Evolutionary conservation across 2,797 vertebrate genomes (phyloP).

Genomic region (Phataginus tricuspis): DNA sequence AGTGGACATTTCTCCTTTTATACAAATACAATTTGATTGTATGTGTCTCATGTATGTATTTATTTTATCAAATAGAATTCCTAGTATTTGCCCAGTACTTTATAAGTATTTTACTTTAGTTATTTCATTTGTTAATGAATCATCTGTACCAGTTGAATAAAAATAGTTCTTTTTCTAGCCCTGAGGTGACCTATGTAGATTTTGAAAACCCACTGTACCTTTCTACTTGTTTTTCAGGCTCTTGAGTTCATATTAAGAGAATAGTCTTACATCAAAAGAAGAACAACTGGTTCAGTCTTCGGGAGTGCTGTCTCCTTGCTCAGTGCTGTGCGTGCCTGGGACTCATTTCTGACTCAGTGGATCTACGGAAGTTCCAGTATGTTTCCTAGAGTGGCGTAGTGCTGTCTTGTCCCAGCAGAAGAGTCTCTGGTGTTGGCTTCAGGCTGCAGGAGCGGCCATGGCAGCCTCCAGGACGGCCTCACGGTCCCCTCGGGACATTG

Average conservation of each 20-base stretch:
- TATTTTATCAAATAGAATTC: background rate
- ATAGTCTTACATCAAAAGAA: conserved; percentile 81
- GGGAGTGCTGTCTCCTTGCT: conserved; percentile 60
- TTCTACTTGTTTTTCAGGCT: conserved; percentile 83
- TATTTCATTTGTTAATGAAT: background rate
- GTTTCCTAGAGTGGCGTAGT: conserved; percentile 71
- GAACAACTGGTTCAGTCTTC: conserved; percentile 28
- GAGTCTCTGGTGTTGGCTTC: conserved; percentile 70
- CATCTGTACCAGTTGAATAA: background rate
- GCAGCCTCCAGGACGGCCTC: conserved; percentile 89
- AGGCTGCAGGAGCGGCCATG: conserved; percentile 86
- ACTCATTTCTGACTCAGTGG: conserved; percentile 38
- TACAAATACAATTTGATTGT: background rate
- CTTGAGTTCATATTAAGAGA: conserved; percentile 60
- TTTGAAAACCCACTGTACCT: conserved; percentile 1
- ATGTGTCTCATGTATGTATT: background rate
- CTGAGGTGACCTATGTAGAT: conserved; percentile 61
- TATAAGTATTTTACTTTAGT: background rate
- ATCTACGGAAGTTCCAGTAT: conserved; percentile 78
- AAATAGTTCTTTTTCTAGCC: conserved; percentile 1
- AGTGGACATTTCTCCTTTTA: background rate
- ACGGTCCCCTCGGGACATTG: conserved; percentile 91
- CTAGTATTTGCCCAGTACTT: background rate
- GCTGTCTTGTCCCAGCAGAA: conserved; percentile 62
- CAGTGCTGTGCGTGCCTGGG: conserved; percentile 74